Evolutionary conservation across 2,113 vertebrate genomes (phyloP), one percentile per base, ranked within the genome.

Genomic region (Vombatus ursinus): DNA sequence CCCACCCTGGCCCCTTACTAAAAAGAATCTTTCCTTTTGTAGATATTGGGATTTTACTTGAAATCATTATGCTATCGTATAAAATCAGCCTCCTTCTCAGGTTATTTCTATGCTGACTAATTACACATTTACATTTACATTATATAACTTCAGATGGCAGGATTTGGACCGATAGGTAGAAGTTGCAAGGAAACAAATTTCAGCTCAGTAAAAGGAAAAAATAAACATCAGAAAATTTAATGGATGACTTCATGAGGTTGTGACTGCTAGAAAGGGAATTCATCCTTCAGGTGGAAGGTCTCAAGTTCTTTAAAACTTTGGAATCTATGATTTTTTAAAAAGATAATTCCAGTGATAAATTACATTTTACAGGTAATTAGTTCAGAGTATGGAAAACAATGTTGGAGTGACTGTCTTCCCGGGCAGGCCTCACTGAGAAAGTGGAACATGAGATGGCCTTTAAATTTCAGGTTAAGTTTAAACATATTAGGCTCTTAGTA

Each of bases 1-100:
- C 0, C 9, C 0, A 92, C 0, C 6, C 92, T 94, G 0, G 50
- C 0, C 23, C 93, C 37, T 89, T 0, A 3, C 91, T 49, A 61
- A 4, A 50, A 93, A 92, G 25, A 24, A 44, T 50, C 90, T 93
- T 37, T 96, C 14, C 84, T 97, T 91, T n/a, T 94, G 5, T 3
- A 1, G 25, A 8, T 47, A 61, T 84, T 95, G 1, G 92, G 0
- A 22, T 97, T 96, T 97, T n/a, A 95, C 84, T 94, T 57, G 50
- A 92, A 92, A 96, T n/a, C 0, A 95, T 22, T 22, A 47, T 94
- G 19, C 2, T 8, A 24, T 28, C 93, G 92, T 52, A 3, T 91
- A 52, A 68, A 44, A 44, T 2, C 47, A 68, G 6, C 89, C 31
- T 92, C 61, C 23, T 37, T 95, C 2, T 23, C 4, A 6, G 50